Conservation (phyloP, 1,140 invertebrate species). For the Anadara kagoshimensis region DNA sequence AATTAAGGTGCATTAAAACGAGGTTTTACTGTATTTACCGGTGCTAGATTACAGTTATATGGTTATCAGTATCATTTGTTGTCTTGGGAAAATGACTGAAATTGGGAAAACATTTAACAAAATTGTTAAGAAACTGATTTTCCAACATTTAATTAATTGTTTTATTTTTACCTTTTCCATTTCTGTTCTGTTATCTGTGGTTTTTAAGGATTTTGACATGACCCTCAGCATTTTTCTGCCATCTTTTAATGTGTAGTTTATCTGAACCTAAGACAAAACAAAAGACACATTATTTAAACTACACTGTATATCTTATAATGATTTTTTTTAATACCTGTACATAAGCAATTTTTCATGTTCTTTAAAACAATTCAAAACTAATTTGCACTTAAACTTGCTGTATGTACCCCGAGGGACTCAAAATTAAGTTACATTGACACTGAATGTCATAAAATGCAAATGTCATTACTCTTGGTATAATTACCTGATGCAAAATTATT, state of each 20-base stretch:
- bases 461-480: neutral
- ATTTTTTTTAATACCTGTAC: neutral
- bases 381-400: neutral
- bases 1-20: no score
- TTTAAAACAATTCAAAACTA: neutral
- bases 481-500: neutral
- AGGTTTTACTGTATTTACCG: no score
- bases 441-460: neutral
- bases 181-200: slow-evolving; percentile 42
- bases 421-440: neutral
- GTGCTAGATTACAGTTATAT: no score
- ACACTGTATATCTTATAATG: neutral
- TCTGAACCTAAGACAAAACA: slow-evolving; percentile 50
- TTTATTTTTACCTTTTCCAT: slow-evolving; percentile 64
- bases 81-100: no score
- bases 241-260: slow-evolving; percentile 58
- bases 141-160: no score
- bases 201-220: slow-evolving; percentile 45
- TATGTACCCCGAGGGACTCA: no score
- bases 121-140: no score
- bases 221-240: slow-evolving; percentile 59
- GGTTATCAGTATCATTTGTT: no score
- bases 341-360: neutral
- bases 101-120: no score
- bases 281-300: neutral